Conservation (phyloP, 2,113 vertebrate species). For the Neoarius graeffei region DNA sequence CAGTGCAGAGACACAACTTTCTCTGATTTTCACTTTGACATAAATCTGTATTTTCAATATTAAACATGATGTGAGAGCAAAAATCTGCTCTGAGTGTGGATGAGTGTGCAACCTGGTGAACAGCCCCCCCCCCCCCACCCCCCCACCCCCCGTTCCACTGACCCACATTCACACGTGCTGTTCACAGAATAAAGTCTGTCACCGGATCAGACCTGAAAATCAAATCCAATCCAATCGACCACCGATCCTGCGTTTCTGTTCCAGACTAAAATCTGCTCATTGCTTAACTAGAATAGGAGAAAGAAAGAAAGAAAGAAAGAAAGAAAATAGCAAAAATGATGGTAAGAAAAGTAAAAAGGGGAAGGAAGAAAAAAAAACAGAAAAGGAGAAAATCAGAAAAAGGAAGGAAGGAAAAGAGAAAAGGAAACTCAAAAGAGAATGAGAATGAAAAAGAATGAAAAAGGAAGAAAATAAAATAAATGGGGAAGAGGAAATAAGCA, state of each 20-base stretch:
- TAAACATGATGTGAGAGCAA: background rate
- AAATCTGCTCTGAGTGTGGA: background rate
- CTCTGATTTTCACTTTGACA: background rate
- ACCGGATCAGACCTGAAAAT: background rate
- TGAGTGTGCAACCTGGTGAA: constrained; percentile 11
- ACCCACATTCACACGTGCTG: constrained; percentile 43
- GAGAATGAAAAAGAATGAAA: no score
- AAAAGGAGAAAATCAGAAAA: no score
- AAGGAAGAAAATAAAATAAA: no score
- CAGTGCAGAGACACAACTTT: background rate
- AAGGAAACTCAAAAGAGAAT: no score
- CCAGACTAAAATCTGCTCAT: background rate
- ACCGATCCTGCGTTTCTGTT: background rate
- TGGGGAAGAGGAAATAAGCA: no score
- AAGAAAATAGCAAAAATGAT: background rate
- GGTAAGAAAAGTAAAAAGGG: background rate
- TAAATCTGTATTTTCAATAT: background rate
- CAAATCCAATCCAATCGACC: background rate
- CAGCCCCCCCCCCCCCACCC: constrained; percentile 14
- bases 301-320: background rate
- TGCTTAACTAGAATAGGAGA: background rate
- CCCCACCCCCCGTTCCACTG: constrained; percentile 46
- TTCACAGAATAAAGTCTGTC: background rate
- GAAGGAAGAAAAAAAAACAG: no score
- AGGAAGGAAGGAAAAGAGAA: background rate